A percentile compares a stretch with the other conserved stretches of the same genome.
phyloP scores from a whole-genome alignment of 92 coral and sea anemone genomes.

The Virgularia gustaviana region DNA sequence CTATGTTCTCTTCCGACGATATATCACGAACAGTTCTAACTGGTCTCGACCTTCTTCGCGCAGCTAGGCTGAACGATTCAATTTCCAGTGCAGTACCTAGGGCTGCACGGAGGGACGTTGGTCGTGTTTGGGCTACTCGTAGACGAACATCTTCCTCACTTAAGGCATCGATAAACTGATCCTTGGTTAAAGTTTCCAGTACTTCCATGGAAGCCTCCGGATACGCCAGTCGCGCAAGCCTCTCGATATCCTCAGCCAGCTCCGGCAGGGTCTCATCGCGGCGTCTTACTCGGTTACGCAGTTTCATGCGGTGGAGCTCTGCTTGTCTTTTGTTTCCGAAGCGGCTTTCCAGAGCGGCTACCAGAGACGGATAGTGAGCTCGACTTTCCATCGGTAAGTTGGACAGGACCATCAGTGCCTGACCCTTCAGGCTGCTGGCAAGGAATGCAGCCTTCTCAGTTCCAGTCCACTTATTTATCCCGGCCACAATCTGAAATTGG shows the following conservation, averaged over 20 bases:
- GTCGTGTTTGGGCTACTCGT: background rate
- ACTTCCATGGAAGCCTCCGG: background rate
- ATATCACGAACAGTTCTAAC: background rate
- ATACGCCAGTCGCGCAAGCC: background rate
- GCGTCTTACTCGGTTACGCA: background rate
- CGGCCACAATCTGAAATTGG: conserved; percentile 46
- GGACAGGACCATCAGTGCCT: conserved; percentile 30
- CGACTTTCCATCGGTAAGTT: conserved; percentile 23
- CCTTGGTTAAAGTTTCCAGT: conserved; percentile 9
- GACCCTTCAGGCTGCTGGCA: conserved; percentile 36
- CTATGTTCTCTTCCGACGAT: background rate
- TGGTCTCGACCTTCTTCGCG: background rate
- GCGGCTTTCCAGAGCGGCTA: conserved; percentile 45
- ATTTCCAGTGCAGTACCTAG: background rate
- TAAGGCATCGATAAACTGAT: conserved; percentile 10
- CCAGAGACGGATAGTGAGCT: conserved; percentile 21
- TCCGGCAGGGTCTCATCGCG: conserved; percentile 24
- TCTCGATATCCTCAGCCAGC: conserved; percentile 21
- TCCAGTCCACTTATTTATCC: conserved; percentile 38
- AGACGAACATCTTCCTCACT: background rate
- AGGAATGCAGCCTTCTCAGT: conserved; percentile 32
- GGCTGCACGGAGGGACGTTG: background rate
- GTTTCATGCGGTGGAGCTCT: conserved; percentile 32
- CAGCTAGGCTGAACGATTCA: background rate
- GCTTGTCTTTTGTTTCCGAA: conserved; percentile 19